A percentile compares a stretch with the other conserved stretches of the same genome.
phyloP scores from a whole-genome alignment of 2,797 vertebrate genomes.

The Adrianichthys oophorus region DNA sequence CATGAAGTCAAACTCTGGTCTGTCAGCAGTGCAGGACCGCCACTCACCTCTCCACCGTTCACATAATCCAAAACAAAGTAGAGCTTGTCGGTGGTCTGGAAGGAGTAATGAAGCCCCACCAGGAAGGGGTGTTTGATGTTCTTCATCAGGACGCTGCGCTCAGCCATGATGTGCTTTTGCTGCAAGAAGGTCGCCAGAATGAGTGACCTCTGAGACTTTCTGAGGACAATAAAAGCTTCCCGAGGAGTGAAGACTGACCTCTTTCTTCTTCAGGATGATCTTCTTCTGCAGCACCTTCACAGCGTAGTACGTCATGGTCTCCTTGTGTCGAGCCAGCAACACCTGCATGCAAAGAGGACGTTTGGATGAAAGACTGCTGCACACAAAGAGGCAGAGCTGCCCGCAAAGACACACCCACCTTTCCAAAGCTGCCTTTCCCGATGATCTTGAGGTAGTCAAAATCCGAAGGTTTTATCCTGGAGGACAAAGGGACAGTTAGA shows the following conservation, averaged over 20 bases:
- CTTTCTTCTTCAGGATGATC: constrained; percentile 84
- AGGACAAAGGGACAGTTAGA: background rate
- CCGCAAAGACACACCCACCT: constrained; percentile 49
- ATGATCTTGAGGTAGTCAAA: constrained; percentile 84
- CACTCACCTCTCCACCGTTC: constrained; percentile 80
- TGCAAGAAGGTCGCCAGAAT: constrained; percentile 28
- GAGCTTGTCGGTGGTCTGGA: constrained; percentile 84
- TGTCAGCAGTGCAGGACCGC: background rate
- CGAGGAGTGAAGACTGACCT: constrained; percentile 51
- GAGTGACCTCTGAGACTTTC: background rate
- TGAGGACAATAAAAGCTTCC: too few species aligned
- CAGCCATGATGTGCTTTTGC: constrained; percentile 88
- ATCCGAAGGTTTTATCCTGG: constrained; percentile 80
- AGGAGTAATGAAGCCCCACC: constrained; percentile 84
- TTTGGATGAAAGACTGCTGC: background rate
- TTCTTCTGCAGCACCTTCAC: constrained; percentile 86
- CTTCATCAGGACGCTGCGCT: constrained; percentile 84
- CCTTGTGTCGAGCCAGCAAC: constrained; percentile 80
- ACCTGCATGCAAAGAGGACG: constrained; percentile 61
- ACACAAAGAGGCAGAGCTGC: background rate
- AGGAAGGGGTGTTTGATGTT: constrained; percentile 85
- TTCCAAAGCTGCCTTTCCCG: constrained; percentile 84
- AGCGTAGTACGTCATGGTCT: constrained; percentile 77
- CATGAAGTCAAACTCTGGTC: background rate
- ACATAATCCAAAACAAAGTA: constrained; percentile 85